phyloP scores from a whole-genome alignment of 2,888 invertebrate species.

The Xestia rhomboidea region DNA sequence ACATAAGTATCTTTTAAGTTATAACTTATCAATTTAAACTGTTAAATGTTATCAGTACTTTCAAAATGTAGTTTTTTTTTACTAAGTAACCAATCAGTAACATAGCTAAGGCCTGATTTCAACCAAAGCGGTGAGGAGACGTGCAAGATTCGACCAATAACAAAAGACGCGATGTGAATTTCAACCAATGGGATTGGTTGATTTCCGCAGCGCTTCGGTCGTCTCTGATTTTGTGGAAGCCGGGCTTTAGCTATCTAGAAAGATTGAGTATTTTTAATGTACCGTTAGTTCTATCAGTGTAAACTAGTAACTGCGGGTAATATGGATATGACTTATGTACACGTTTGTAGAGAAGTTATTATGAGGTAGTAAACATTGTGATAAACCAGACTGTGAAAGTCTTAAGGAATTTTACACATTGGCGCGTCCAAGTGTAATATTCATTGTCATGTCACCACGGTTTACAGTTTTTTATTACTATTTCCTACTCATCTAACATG shows the following conservation, averaged over 20 bases:
- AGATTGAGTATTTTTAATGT: background rate
- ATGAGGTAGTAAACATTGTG: background rate
- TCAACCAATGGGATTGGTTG: background rate
- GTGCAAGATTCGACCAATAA: background rate
- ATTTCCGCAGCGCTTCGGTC: background rate
- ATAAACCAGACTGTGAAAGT: background rate
- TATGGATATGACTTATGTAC: background rate
- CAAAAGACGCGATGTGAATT: background rate
- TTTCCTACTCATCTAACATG: background rate
- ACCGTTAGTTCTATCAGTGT: background rate
- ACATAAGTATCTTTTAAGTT: background rate
- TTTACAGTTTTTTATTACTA: background rate
- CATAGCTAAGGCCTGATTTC: background rate
- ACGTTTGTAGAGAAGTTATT: background rate
- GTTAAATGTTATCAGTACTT: background rate
- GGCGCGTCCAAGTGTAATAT: too few species aligned
- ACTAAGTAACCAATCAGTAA: background rate
- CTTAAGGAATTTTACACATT: constrained; percentile 12
- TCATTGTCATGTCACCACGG: background rate
- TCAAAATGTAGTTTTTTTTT: background rate
- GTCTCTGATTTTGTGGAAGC: background rate
- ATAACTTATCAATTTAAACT: background rate
- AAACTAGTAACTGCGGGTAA: background rate
- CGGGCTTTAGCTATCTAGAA: background rate
- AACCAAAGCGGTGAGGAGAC: background rate